These are phyloP conservation scores for Leucophenga varia DNA, from an alignment of 1,140 invertebrate genomes.

Conservation along the genomic window DNA sequence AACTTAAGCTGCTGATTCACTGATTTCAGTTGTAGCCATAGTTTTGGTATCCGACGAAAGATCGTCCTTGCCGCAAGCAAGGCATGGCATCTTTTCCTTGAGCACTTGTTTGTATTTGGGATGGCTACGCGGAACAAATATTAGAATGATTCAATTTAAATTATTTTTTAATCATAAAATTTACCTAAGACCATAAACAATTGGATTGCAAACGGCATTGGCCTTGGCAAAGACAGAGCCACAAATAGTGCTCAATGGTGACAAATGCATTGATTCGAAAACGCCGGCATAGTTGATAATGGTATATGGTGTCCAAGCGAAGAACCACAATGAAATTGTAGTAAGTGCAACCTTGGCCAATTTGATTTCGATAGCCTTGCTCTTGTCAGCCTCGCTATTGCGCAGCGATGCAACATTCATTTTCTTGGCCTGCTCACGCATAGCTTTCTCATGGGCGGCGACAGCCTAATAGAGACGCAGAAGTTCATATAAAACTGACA, in stretches of 20 bases:
- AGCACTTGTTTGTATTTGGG: slow-evolving; percentile 70
- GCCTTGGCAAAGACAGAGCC: slow-evolving; percentile 70
- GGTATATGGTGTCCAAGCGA: slow-evolving; percentile 75
- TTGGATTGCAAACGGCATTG: slow-evolving; percentile 69
- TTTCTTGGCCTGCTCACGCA: slow-evolving; percentile 72
- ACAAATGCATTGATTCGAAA: slow-evolving; percentile 64
- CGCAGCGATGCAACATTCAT: slow-evolving; percentile 71
- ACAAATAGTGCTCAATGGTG: slow-evolving; percentile 67
- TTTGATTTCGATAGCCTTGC: slow-evolving; percentile 64
- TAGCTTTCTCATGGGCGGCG: slow-evolving; percentile 68
- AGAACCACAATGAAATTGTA: slow-evolving; percentile 74
- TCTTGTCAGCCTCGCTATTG: slow-evolving; percentile 64
- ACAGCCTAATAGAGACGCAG: slow-evolving; percentile 60
- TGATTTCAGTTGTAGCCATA: slow-evolving; percentile 46
- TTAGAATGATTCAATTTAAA: too few relatives aligned
- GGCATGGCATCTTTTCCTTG: slow-evolving; percentile 52
- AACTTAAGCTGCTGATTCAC: slow-evolving; percentile 45
- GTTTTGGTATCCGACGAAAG: slow-evolving; percentile 58
- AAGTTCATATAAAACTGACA: background rate
- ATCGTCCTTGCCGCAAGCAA: slow-evolving; percentile 63
- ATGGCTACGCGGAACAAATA: slow-evolving; percentile 59
- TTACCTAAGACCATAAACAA: slow-evolving; percentile 63
- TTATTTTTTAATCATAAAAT: background rate
- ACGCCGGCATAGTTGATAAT: slow-evolving; percentile 72
- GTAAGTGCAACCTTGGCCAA: slow-evolving; percentile 70